Conservation (phyloP, 2,113 vertebrate genomes). For the Scomber japonicus region DNA sequence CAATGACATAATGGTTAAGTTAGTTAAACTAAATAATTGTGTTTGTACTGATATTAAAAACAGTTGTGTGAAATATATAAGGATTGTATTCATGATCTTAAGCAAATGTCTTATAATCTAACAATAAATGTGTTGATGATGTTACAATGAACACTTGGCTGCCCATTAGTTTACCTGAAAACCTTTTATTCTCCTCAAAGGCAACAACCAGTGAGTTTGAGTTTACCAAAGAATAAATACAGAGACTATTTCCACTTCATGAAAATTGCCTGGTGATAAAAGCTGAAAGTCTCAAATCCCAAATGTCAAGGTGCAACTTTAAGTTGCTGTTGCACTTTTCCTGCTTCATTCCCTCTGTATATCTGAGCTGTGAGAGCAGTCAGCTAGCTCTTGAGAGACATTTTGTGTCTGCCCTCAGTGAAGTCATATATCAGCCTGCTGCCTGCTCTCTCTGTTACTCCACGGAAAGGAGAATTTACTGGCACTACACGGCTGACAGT, state of each 20-base stretch:
- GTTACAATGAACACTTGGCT: no score
- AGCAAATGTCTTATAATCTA: no score
- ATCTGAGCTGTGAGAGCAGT: constrained; percentile 6
- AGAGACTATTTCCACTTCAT: not conserved
- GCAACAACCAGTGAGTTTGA: not conserved
- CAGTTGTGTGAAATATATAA: no score
- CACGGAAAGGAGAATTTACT: not conserved
- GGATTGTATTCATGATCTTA: no score
- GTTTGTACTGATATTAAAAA: no score
- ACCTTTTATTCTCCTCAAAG: not conserved
- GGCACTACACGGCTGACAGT: constrained; percentile 9
- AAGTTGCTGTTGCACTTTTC: not conserved
- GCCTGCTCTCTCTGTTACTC: constrained; percentile 1
- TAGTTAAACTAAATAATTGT: no score
- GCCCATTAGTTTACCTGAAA: not conserved
- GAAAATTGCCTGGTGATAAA: constrained; percentile 6
- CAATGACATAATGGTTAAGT: no score
- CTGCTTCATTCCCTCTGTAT: not conserved
- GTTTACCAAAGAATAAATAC: not conserved
- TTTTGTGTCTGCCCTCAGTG: constrained; percentile 17
- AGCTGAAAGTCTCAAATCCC: not conserved
- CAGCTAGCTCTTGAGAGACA: constrained; percentile 18
- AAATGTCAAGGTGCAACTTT: constrained; percentile 10
- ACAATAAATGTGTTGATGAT: no score
- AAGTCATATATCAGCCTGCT: constrained; percentile 14